Conservation (phyloP, 2,113 vertebrate species). For the Oriolus oriolus region DNA sequence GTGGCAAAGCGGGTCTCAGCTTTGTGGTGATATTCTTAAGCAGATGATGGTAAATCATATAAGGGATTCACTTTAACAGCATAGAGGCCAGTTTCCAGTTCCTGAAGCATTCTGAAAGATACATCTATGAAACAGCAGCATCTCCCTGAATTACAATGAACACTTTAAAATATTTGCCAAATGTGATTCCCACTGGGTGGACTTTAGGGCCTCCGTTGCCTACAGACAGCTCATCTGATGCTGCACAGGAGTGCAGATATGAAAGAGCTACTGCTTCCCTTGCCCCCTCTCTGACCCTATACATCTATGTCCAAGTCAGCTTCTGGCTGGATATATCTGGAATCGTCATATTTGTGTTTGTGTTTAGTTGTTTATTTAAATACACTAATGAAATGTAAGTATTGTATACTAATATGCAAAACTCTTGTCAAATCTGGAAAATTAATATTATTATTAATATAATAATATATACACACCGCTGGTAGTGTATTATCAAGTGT, state of each 20-base stretch:
- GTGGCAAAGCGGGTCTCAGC: background rate
- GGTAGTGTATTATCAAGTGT: background rate
- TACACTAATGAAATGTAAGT: background rate
- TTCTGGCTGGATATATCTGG: background rate
- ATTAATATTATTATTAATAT: background rate
- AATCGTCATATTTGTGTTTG: fast-evolving
- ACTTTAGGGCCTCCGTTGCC: background rate
- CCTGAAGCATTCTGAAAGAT: background rate
- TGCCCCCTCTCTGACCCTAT: background rate
- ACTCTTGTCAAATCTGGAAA: background rate
- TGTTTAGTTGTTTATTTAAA: background rate
- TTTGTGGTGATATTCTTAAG: background rate
- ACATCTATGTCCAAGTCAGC: background rate
- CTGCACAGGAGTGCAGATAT: background rate
- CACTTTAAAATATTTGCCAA: background rate
- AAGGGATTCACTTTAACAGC: background rate
- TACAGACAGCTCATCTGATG: background rate
- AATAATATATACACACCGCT: no score
- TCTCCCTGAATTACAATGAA: background rate
- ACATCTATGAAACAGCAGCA: background rate
- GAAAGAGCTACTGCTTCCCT: background rate
- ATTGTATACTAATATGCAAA: background rate
- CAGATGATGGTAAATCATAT: background rate
- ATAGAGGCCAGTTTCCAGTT: background rate
- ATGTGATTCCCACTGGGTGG: background rate